Conservation (phyloP, 2,888 invertebrate genomes). For the Eustalomyia histrio region DNA sequence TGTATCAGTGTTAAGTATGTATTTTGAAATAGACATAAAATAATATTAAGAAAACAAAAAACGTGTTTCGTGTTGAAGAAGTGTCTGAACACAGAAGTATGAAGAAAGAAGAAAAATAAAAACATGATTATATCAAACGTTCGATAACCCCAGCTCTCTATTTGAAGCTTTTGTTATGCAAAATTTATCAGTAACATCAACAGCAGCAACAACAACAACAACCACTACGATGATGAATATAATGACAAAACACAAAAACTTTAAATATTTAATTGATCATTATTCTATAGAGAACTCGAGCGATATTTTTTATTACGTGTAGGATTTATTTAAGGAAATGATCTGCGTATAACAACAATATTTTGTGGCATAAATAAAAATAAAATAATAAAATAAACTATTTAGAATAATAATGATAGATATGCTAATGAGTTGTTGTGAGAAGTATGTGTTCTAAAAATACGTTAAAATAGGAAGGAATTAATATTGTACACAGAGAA, state of each 20-base stretch:
- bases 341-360: constrained; percentile 24
- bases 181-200: constrained; percentile 22
- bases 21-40: constrained; percentile 18
- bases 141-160: constrained; percentile 72
- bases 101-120: constrained; percentile 57
- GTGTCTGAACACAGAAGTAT: constrained; percentile 1
- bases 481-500: neutral
- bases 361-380: constrained; percentile 5
- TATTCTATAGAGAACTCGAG: constrained; percentile 18
- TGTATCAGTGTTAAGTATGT: constrained; percentile 58
- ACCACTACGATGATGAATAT: constrained; percentile 26
- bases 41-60: neutral
- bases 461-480: neutral
- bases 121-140: constrained; percentile 76
- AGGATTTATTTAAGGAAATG: constrained; percentile 44
- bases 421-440: neutral
- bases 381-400: constrained; percentile 1
- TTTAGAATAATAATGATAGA: neutral
- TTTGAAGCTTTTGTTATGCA: constrained; percentile 55
- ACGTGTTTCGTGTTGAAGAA: neutral
- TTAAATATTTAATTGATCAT: constrained; percentile 50
- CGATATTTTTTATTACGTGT: constrained; percentile 36
- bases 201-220: constrained; percentile 25
- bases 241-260: neutral
- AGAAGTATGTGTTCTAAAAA: neutral